phyloP scores from a whole-genome alignment of 2,888 invertebrate genomes.

The Platycnemis pennipes region DNA sequence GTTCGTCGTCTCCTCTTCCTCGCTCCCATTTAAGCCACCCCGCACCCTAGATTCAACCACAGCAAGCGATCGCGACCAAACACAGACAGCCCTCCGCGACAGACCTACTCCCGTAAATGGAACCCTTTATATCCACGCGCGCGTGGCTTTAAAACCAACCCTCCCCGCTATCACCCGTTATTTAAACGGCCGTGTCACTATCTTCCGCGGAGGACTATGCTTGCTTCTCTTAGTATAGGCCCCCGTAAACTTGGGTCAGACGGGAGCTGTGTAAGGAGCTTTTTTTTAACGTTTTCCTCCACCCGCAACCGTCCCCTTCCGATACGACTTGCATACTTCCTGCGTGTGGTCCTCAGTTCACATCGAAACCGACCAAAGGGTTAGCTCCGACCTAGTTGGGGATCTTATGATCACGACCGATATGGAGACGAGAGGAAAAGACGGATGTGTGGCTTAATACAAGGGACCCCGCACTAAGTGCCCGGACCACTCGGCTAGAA shows the following conservation, averaged over 20 bases:
- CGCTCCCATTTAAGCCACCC: background rate
- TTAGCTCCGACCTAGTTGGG: too few relatives aligned
- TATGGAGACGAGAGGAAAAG: too few relatives aligned
- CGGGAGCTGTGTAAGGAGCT: too few relatives aligned
- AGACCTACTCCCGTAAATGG: background rate
- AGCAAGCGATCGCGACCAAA: background rate
- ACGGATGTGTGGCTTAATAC: too few relatives aligned
- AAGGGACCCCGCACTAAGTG: too few relatives aligned
- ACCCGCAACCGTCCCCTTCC: background rate
- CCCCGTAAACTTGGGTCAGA: background rate
- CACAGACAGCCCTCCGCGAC: background rate
- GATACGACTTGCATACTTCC: background rate
- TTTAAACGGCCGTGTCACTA: background rate
- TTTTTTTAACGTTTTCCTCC: too few relatives aligned
- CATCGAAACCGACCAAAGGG: background rate
- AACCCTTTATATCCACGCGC: background rate
- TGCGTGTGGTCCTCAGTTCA: constrained; percentile 4
- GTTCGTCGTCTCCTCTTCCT: background rate
- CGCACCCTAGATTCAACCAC: background rate
- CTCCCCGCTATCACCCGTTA: background rate
- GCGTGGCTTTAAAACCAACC: background rate
- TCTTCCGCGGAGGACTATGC: background rate
- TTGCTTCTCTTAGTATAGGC: background rate
- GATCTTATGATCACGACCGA: too few relatives aligned
- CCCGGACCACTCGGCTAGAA: background rate